These are phyloP conservation scores for Tachysurus fulvidraco DNA, from an alignment of 2,113 vertebrate species.

Conservation along the genomic window DNA sequence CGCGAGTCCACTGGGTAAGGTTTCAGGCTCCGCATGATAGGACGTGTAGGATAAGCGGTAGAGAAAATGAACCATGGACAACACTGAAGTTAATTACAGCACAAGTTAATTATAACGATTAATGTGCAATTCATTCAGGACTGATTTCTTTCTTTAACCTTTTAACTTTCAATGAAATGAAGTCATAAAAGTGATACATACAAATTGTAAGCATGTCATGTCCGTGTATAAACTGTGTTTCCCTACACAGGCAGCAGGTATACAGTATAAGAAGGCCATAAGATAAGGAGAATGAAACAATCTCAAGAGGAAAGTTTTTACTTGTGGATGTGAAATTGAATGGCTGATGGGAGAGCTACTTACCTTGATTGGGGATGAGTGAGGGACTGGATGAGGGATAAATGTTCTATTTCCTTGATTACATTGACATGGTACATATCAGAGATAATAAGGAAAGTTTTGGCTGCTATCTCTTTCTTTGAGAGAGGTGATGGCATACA, in stretches of 20 bases:
- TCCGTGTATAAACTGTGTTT: neutral
- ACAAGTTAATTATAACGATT: neutral
- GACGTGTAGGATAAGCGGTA: too few species aligned
- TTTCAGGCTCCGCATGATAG: too few species aligned
- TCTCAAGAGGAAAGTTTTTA: slow-evolving; percentile 13
- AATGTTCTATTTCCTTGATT: slow-evolving; percentile 25
- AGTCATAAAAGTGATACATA: neutral
- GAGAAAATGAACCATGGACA: neutral
- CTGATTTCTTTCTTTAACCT: neutral
- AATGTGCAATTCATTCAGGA: neutral
- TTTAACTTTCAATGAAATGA: neutral
- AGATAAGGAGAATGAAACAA: slow-evolving; percentile 11
- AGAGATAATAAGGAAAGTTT: neutral
- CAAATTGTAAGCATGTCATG: neutral
- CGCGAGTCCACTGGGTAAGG: too few species aligned
- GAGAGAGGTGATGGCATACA: slow-evolving; percentile 16
- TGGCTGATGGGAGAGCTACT: neutral
- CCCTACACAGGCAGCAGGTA: neutral
- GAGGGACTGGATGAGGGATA: neutral
- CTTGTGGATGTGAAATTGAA: slow-evolving; percentile 21
- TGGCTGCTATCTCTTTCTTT: neutral
- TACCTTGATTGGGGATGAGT: neutral
- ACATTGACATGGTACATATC: slow-evolving; percentile 9
- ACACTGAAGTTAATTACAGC: neutral
- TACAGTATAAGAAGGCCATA: neutral